A percentile compares a stretch with the other conserved stretches of the same genome.
Evolutionary conservation across 2,888 invertebrate genomes (phyloP).

Genomic region (Drosophila bunnanda): DNA sequence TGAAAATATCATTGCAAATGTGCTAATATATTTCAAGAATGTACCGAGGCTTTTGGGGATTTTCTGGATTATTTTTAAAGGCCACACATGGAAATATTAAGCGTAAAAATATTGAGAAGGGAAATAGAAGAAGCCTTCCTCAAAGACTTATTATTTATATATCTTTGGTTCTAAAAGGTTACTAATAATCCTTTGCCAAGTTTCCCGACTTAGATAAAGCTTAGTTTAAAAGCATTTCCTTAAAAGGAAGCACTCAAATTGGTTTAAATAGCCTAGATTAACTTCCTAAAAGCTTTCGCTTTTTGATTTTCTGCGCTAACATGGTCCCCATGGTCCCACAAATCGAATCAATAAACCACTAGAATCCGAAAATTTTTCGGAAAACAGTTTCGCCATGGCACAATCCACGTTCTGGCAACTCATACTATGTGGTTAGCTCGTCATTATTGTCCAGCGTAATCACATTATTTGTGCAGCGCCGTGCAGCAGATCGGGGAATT

Average conservation of each 20-base stretch:
- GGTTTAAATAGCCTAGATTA: not conserved
- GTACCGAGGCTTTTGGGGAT: not conserved
- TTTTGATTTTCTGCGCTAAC: not conserved
- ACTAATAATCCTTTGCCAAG: not conserved
- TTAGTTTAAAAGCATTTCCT: no score
- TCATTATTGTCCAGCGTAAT: conserved; percentile 37
- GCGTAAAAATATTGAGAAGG: not conserved
- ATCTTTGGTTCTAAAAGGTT: not conserved
- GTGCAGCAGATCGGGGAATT: conserved; percentile 32
- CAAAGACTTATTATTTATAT: not conserved
- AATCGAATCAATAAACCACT: conserved; percentile 38
- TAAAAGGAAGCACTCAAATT: no score
- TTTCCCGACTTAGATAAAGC: no score
- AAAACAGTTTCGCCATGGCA: not conserved
- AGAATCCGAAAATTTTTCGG: not conserved
- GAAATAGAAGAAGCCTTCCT: not conserved
- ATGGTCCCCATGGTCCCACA: not conserved
- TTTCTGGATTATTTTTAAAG: not conserved
- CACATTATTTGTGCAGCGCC: conserved; percentile 48
- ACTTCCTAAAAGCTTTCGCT: conserved; percentile 1
- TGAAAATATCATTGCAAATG: conserved; percentile 10
- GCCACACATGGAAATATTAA: not conserved
- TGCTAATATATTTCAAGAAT: conserved; percentile 9
- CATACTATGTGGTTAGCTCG: conserved; percentile 21
- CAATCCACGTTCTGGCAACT: conserved; percentile 20